Percentiles rank a stretch among this genome's conserved stretches.
Evolutionary conservation across 2,888 invertebrate genomes (phyloP).

Genomic region (Dilophus febrilis): DNA sequence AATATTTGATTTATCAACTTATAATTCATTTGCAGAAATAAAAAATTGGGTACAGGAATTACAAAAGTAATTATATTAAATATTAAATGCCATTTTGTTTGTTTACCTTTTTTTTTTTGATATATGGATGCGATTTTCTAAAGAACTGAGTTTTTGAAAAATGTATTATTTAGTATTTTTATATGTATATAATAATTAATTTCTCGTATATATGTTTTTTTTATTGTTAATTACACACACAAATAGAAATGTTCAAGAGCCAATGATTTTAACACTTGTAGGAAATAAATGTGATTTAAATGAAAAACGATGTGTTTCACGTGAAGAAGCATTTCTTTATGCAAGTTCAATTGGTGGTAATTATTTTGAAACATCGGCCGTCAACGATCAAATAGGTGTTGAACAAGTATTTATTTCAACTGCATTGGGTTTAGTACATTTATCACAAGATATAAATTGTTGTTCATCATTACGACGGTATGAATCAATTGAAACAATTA

Average conservation of each 20-base stretch:
- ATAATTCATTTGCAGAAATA: constrained; percentile 56
- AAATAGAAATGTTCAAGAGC: constrained; percentile 58
- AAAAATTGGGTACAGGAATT: constrained; percentile 75
- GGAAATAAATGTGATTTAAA: constrained; percentile 74
- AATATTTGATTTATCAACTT: constrained; percentile 69
- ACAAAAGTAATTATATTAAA: constrained; percentile 37
- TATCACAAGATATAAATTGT: constrained; percentile 33
- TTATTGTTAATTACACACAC: no score
- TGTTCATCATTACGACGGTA: constrained; percentile 40
- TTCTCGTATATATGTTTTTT: no score
- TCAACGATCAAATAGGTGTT: constrained; percentile 56
- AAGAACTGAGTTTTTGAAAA: no score
- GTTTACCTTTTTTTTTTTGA: no score
- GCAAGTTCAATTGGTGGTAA: constrained; percentile 65
- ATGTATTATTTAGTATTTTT: no score
- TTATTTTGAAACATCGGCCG: constrained; percentile 73
- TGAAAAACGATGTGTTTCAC: constrained; percentile 41
- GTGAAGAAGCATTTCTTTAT: constrained; percentile 56
- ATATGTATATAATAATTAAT: no score
- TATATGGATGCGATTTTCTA: no score
- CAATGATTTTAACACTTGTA: constrained; percentile 61
- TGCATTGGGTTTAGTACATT: constrained; percentile 41
- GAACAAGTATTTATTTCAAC: constrained; percentile 54
- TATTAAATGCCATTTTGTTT: no score
- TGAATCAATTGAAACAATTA: constrained; percentile 35